These are phyloP conservation scores for Lasioglossum lativentre DNA, from an alignment of 2,888 invertebrate species.

Conservation along the genomic window DNA sequence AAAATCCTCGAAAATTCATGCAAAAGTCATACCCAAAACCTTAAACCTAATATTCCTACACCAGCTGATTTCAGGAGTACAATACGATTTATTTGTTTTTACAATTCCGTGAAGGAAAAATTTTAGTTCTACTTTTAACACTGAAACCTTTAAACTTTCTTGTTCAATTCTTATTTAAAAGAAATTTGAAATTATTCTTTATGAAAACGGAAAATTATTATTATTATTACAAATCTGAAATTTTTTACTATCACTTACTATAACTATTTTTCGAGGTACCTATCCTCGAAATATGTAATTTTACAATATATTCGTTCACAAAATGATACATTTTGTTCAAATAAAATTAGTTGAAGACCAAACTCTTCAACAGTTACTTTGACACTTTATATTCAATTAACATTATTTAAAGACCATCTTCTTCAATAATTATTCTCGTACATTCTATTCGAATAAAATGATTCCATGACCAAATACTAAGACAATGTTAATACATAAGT, in stretches of 20 bases:
- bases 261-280: background rate
- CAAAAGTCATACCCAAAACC: slow-evolving; percentile 4
- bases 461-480: background rate
- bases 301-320: background rate
- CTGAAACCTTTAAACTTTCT: background rate
- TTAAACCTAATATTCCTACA: background rate
- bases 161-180: background rate
- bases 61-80: background rate
- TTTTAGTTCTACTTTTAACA: background rate
- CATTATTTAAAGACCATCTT: background rate
- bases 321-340: background rate
- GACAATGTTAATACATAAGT: background rate
- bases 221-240: background rate
- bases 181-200: background rate
- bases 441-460: background rate
- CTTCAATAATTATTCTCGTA: background rate
- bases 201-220: background rate
- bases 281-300: background rate
- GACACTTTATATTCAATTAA: background rate
- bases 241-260: background rate
- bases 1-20: background rate
- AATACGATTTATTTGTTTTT: background rate
- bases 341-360: background rate
- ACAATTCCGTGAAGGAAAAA: background rate
- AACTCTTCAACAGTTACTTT: background rate